Percentiles rank a stretch among this genome's conserved stretches.
Evolutionary conservation across 2,888 invertebrate species (phyloP).

Genomic region (Melanophora roralis): DNA sequence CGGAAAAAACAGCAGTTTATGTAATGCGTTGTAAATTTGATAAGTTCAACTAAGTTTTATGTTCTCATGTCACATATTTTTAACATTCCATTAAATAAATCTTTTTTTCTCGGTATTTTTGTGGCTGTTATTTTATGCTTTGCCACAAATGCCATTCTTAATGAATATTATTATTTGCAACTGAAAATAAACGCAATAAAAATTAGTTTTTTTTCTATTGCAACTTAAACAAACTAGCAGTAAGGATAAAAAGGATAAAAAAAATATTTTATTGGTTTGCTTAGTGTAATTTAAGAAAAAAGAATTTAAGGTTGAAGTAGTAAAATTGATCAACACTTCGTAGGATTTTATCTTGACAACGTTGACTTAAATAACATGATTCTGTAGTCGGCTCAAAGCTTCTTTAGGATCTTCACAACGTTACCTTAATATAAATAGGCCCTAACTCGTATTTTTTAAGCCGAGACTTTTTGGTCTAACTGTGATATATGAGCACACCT

Average conservation of each 20-base stretch:
- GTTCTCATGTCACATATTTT: conserved; percentile 33
- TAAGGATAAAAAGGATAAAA: not conserved
- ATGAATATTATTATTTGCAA: conserved; percentile 40
- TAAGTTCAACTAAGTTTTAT: conserved; percentile 40
- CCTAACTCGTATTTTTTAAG: too few species aligned
- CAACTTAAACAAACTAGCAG: not conserved
- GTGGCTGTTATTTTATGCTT: not conserved
- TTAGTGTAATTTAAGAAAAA: too few species aligned
- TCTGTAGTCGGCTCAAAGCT: too few species aligned
- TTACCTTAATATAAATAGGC: too few species aligned
- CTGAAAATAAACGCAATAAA: not conserved
- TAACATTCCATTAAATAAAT: not conserved
- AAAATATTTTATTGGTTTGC: too few species aligned
- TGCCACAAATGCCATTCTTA: conserved; percentile 6
- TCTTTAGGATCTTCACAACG: too few species aligned
- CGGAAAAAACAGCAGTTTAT: not conserved
- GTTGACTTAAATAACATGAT: not conserved
- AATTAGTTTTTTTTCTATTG: not conserved
- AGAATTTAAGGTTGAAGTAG: too few species aligned
- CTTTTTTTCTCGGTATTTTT: not conserved
- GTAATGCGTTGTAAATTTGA: conserved; percentile 18
- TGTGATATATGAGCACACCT: too few species aligned
- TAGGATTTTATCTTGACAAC: not conserved
- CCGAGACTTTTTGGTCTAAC: too few species aligned
- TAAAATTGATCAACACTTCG: not conserved